These are phyloP conservation scores for Glomeris maerens DNA, from an alignment of 1,140 invertebrate species.

Conservation along the genomic window DNA sequence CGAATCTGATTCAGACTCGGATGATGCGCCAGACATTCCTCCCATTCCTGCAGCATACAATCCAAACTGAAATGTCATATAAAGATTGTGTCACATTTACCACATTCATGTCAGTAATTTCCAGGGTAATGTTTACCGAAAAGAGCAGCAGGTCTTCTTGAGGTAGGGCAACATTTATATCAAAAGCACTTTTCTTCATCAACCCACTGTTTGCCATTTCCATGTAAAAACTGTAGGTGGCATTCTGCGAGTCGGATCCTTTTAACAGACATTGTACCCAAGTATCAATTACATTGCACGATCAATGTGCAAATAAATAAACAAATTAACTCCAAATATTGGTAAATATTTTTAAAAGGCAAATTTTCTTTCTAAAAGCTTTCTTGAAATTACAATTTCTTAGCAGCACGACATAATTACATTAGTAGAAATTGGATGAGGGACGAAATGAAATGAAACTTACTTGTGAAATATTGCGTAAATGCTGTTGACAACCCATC, in stretches of 20 bases:
- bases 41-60: constrained; percentile 64
- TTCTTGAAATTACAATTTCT: too few relatives aligned
- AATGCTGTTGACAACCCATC: constrained; percentile 57
- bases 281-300: too few relatives aligned
- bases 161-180: constrained; percentile 46
- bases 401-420: too few relatives aligned
- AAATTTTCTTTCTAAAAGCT: too few relatives aligned
- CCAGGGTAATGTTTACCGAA: constrained; percentile 24
- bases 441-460: too few relatives aligned
- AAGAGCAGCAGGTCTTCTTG: constrained; percentile 37
- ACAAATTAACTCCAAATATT: too few relatives aligned
- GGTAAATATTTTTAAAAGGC: too few relatives aligned
- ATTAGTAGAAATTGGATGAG: too few relatives aligned
- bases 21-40: constrained; percentile 41
- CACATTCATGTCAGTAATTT: constrained; percentile 2
- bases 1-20: constrained; percentile 23
- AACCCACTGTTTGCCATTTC: constrained; percentile 59
- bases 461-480: constrained; percentile 37
- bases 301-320: too few relatives aligned
- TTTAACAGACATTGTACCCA: constrained; percentile 11
- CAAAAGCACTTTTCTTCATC: constrained; percentile 56
- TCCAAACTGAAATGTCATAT: constrained; percentile 44
- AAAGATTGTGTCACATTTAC: not conserved
- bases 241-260: constrained; percentile 36
- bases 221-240: constrained; percentile 53